Base-by-base conservation (phyloP, 2,113 vertebrate genomes). In the Ceyx melanurus region DNA sequence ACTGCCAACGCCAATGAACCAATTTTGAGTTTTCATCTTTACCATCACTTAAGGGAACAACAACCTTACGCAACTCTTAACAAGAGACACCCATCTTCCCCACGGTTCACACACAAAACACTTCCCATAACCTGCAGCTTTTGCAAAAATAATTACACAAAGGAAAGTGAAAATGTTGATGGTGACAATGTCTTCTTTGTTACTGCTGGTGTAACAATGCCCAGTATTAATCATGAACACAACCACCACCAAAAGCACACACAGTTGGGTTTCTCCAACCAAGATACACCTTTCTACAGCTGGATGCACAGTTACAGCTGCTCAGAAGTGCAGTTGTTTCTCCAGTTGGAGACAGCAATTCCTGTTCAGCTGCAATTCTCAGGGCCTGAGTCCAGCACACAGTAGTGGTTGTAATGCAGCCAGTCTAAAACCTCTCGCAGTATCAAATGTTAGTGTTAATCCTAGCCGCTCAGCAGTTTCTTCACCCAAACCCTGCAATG, bases 141-240 rank as follows among this genome's bases (percentile, higher is more conserved):
- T 93, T 86, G 67, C 72, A 83, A 94, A 96, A 92, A 82, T 58
- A 89, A 89, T 92, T 89, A 88, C 89, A 77, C 87, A 89, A 64
- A 91, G 75, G 72, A 94, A 96, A 96, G 75, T 75, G 72, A 89
- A 91, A 94, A 95, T 35, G 40, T 43, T 64, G 68, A 61, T 42
- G 57, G 61, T 88, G 91, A 88, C 60, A 93, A 89, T 57, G 64
- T 61, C 72, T 85, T 71, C 71, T 45, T 81, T 92, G 89, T 92
- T 86, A 61, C 35, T 4, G 6, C 48, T 2, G 6, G 35, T 15
- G 23, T 16, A 71, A 92, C 58, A 89, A 92, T 91, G 67, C 65
- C 87, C 78, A 5, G 70, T 84, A 87, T 84, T 61, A 90, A 89
- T 91, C 78, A 91, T 3, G 33, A 74, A 51, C 56, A 15, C 37